Evolutionary conservation across 2,888 invertebrate species (phyloP).

Genomic region (Cephonodes hylas): DNA sequence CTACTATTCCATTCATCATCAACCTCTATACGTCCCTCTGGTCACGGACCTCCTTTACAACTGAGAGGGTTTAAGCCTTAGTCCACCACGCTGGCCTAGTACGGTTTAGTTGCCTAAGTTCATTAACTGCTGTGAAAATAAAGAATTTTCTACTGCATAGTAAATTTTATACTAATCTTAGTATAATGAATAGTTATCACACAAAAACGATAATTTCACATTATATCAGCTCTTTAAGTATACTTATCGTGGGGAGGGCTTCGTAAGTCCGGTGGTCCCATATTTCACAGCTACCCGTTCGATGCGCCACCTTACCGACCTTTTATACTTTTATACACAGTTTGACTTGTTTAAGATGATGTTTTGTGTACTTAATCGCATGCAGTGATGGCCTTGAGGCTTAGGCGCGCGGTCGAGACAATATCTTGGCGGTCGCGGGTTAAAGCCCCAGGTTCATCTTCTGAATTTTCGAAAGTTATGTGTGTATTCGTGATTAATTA

Average conservation of each 20-base stretch:
- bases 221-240: conserved; percentile 24
- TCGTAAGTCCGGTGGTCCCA: conserved; percentile 69
- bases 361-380: conserved; percentile 15
- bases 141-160: too few species aligned
- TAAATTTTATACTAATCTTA: neutral
- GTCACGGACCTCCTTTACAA: too few species aligned
- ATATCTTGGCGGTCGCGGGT: too few species aligned
- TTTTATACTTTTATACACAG: conserved; percentile 49
- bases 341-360: conserved; percentile 32
- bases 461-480: too few species aligned
- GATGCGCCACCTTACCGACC: conserved; percentile 54
- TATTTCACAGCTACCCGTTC: conserved; percentile 58
- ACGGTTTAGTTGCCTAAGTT: too few species aligned
- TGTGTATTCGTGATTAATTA: too few species aligned
- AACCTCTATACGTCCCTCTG: too few species aligned
- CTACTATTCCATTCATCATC: too few species aligned
- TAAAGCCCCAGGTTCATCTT: too few species aligned
- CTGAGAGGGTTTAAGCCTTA: too few species aligned
- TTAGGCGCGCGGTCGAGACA: neutral
- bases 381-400: conserved; percentile 17
- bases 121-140: too few species aligned
- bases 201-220: conserved; percentile 18
- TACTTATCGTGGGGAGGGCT: conserved; percentile 35
- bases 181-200: conserved; percentile 14
- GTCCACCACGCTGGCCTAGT: too few species aligned